Conservation (phyloP, 2,888 invertebrate genomes). For the Napeogenes inachia region DNA sequence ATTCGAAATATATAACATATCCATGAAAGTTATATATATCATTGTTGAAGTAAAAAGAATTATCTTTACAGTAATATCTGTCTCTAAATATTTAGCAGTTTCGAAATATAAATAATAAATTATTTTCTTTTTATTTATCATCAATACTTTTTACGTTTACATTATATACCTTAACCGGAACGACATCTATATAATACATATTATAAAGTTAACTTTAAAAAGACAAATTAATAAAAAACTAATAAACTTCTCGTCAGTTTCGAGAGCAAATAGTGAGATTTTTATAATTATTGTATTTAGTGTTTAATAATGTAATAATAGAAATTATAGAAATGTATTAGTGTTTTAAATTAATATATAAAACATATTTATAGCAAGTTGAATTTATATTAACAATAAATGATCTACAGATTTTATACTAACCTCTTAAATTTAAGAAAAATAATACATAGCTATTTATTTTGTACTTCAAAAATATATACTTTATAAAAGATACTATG, state of each 20-base stretch:
- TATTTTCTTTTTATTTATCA: no score
- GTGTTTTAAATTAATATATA: slow-evolving; percentile 17
- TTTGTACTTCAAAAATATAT: neutral
- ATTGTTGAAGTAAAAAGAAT: neutral
- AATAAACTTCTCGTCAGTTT: slow-evolving; percentile 33
- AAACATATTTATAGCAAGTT: slow-evolving; percentile 51
- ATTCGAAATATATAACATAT: neutral
- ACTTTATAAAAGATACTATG: no score
- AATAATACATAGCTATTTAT: neutral
- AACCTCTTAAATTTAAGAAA: slow-evolving; percentile 18
- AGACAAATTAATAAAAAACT: slow-evolving; percentile 13
- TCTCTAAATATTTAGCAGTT: no score
- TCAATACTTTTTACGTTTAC: neutral
- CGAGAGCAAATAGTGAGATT: slow-evolving; percentile 62
- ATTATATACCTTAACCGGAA: neutral
- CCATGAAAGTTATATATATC: neutral
- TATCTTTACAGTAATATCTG: no score
- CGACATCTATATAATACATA: slow-evolving; percentile 1
- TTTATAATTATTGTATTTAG: slow-evolving; percentile 38
- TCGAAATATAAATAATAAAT: no score
- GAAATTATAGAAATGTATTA: slow-evolving; percentile 31
- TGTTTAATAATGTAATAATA: slow-evolving; percentile 31
- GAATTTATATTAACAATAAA: slow-evolving; percentile 48
- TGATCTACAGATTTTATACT: slow-evolving; percentile 44
- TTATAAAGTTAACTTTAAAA: slow-evolving; percentile 11